Evolutionary conservation across 1,140 invertebrate species (phyloP).

Genomic region (Eueides isabella): DNA sequence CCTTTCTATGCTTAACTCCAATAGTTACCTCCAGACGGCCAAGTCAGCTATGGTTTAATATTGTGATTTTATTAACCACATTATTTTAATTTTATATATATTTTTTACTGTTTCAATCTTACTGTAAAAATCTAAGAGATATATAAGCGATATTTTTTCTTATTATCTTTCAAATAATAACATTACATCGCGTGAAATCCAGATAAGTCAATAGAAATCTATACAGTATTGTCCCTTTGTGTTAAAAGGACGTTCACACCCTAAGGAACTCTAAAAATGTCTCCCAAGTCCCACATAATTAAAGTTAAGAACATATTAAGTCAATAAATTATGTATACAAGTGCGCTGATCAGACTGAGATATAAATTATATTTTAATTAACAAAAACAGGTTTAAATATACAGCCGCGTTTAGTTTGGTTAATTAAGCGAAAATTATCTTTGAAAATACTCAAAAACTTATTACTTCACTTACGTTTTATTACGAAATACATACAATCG

Average conservation of each 20-base stretch:
- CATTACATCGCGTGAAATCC: too few relatives aligned
- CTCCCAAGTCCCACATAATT: slow-evolving; percentile 24
- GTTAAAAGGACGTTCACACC: neutral
- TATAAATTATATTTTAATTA: slow-evolving; percentile 43
- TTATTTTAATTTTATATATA: too few relatives aligned
- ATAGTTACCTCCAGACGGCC: too few relatives aligned
- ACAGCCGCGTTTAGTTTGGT: slow-evolving; percentile 37
- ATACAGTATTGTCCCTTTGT: neutral
- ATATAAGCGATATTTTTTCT: too few relatives aligned
- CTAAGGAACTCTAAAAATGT: neutral
- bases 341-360: slow-evolving; percentile 36
- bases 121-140: too few relatives aligned
- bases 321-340: slow-evolving; percentile 41
- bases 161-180: too few relatives aligned
- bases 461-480: neutral
- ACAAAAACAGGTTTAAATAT: slow-evolving; percentile 36
- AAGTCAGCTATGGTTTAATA: too few relatives aligned
- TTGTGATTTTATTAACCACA: too few relatives aligned
- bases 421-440: slow-evolving; percentile 39
- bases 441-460: slow-evolving; percentile 12
- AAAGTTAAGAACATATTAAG: slow-evolving; percentile 38
- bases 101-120: too few relatives aligned
- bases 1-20: too few relatives aligned
- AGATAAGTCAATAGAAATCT: neutral
- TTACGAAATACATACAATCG: neutral